Base-by-base conservation (phyloP, 2,797 vertebrate genomes). In the Gorsachius magnificus region DNA sequence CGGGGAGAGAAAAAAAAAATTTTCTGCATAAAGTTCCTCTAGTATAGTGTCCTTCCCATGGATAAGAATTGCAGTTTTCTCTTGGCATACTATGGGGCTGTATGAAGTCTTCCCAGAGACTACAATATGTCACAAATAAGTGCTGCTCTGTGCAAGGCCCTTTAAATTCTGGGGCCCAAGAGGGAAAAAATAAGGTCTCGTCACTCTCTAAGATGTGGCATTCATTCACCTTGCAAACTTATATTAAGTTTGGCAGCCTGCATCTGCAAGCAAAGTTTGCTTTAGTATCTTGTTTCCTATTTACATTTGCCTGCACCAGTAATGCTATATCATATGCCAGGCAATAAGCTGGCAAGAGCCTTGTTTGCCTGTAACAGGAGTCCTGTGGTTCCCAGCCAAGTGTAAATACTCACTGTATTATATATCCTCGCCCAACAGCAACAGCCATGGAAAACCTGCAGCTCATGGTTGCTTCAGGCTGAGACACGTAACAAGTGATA, bases 301-400 rank as follows among this genome's bases (percentile, higher is more conserved):
- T 89, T 48, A 25, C 43, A 4, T 81, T 79, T 93, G 66, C 66
- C 83, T 48, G 45, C 41, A 15, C 43, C 45, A 21, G 35, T 6
- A 13, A 33, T 17, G 65, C 85, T 77, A 1, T 33, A 4, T 20
- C 35, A 16, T 28, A 6, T 29, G 50, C 29, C 14, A 3, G 63
- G 75, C 75, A 79, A 31, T 9, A 10, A n/a, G 18, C 57, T 89
- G 93, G 41, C 74, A 84, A 50, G 26, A 78, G 10, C 69, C 38
- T 72, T 72, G 68, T 58, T 80, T 43, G 29, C n/a, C 60, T 87
- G 60, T 54, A 79, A 13, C 61, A 29, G 75, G 64, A 87, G 64
- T 20, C n/a, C 75, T 90, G 87, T 56, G 78, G 46, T 79, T 91
- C 74, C 75, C n/a, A 41, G 91, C 72, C 87, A 86, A 78, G 75